Conservation (phyloP, 2,888 invertebrate species). For the Caenorhabditis macrosperma region DNA sequence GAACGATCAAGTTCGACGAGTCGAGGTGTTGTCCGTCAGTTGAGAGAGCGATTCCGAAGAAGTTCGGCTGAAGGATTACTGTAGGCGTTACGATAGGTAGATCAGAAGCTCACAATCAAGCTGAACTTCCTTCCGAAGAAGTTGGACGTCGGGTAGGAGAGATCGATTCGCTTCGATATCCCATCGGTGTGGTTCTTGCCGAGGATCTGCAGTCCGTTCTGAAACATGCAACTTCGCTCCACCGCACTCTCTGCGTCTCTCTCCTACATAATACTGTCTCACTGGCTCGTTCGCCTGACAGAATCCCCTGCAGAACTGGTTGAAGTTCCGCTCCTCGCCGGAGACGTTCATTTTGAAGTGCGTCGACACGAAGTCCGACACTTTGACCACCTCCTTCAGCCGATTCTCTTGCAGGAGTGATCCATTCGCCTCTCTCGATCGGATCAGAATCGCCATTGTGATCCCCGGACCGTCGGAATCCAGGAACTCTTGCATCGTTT, state of each 20-base stretch:
- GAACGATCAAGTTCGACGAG: constrained; percentile 59
- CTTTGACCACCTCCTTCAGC: constrained; percentile 53
- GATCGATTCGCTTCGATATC: constrained; percentile 57
- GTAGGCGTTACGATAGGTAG: not conserved
- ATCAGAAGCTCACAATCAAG: constrained; percentile 47
- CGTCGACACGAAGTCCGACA: constrained; percentile 52
- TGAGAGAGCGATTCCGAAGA: constrained; percentile 47
- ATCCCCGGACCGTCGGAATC: constrained; percentile 69
- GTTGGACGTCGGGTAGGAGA: constrained; percentile 60
- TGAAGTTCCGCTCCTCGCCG: constrained; percentile 59
- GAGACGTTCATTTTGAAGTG: constrained; percentile 55
- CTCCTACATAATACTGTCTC: constrained; percentile 65
- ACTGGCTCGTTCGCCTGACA: constrained; percentile 76
- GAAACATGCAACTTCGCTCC: too few species aligned
- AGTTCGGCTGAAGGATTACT: constrained; percentile 47
- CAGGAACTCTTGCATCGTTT: constrained; percentile 64
- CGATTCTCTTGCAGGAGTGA: constrained; percentile 37
- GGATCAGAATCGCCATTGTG: constrained; percentile 62
- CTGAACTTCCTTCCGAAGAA: constrained; percentile 60
- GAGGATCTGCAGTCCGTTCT: constrained; percentile 73
- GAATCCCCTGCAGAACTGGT: constrained; percentile 73
- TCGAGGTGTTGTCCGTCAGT: constrained; percentile 51
- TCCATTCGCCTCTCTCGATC: constrained; percentile 59
- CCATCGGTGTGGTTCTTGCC: constrained; percentile 44
- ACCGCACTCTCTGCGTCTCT: too few species aligned